A percentile compares a stretch with the other conserved stretches of the same genome.
These are phyloP conservation scores for Zaprionus lineosus DNA, from an alignment of 2,888 invertebrate species.

Conservation along the genomic window DNA sequence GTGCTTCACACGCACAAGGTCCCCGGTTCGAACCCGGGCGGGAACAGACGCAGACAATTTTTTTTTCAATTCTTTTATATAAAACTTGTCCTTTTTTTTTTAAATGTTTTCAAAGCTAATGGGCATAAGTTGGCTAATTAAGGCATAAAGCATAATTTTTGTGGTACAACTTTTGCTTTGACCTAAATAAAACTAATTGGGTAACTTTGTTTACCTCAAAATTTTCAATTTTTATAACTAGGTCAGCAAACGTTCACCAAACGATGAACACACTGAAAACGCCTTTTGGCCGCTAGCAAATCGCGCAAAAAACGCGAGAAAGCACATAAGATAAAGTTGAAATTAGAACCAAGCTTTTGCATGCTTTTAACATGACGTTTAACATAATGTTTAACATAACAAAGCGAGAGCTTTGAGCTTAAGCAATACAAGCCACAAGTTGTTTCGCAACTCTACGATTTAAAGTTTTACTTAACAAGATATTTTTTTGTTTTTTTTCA, in stretches of 20 bases:
- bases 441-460: conserved; percentile 3
- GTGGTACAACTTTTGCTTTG: too few relatives aligned
- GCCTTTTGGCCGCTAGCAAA: conserved; percentile 3
- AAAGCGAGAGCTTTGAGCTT: conserved; percentile 16
- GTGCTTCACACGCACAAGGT: conserved; percentile 83
- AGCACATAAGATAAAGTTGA: not conserved
- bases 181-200: too few relatives aligned
- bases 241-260: too few relatives aligned
- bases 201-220: too few relatives aligned
- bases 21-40: conserved; percentile 83
- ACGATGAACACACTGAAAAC: not conserved
- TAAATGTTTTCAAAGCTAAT: too few relatives aligned
- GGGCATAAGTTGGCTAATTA: too few relatives aligned
- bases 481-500: conserved; percentile 43
- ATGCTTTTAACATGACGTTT: not conserved
- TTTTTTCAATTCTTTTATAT: not conserved
- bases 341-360: conserved; percentile 6
- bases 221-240: too few relatives aligned
- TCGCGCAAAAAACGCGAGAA: not conserved
- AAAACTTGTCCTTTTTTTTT: not conserved
- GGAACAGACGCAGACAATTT: conserved; percentile 71
- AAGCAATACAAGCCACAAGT: not conserved
- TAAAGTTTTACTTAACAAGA: not conserved
- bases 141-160: too few relatives aligned
- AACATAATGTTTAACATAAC: conserved; percentile 4